phyloP scores from a whole-genome alignment of 2,888 invertebrate genomes.

The Athripsodes cinereus region DNA sequence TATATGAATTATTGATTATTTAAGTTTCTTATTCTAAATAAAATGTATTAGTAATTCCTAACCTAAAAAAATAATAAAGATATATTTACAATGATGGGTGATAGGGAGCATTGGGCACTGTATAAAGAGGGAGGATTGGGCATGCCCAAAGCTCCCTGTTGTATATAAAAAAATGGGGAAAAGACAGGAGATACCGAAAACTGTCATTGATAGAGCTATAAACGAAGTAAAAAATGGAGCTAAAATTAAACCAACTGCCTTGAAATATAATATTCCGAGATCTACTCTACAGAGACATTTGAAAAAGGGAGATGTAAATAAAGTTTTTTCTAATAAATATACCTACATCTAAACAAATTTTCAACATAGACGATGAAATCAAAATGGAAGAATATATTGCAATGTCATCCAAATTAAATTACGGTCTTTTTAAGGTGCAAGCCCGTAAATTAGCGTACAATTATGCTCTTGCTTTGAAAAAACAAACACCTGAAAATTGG shows the following conservation, averaged over 20 bases:
- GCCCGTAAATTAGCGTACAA: constrained; percentile 1
- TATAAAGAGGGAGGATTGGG: background rate
- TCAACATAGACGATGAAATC: background rate
- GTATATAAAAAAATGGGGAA: background rate
- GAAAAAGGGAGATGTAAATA: constrained; percentile 3
- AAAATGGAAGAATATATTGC: constrained; percentile 1
- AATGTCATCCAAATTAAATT: constrained; percentile 3
- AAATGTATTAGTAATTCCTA: background rate
- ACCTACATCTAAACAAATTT: constrained; percentile 3
- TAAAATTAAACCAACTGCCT: constrained; percentile 4
- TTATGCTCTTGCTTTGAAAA: constrained; percentile 1
- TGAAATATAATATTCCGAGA: constrained; percentile 2
- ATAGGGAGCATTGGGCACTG: constrained; percentile 6
- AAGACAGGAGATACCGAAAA: background rate
- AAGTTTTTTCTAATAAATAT: constrained; percentile 2
- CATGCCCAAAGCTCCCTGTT: constrained; percentile 3
- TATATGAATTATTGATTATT: background rate
- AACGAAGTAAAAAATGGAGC: background rate
- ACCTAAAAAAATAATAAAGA: background rate
- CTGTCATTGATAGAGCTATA: background rate
- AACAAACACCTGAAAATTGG: background rate
- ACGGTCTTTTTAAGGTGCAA: constrained; percentile 1
- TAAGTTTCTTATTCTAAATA: background rate
- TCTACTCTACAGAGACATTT: constrained; percentile 1
- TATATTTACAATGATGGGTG: constrained; percentile 1